Base-by-base conservation (phyloP, 2,797 vertebrate species). In the Helarctos malayanus region DNA sequence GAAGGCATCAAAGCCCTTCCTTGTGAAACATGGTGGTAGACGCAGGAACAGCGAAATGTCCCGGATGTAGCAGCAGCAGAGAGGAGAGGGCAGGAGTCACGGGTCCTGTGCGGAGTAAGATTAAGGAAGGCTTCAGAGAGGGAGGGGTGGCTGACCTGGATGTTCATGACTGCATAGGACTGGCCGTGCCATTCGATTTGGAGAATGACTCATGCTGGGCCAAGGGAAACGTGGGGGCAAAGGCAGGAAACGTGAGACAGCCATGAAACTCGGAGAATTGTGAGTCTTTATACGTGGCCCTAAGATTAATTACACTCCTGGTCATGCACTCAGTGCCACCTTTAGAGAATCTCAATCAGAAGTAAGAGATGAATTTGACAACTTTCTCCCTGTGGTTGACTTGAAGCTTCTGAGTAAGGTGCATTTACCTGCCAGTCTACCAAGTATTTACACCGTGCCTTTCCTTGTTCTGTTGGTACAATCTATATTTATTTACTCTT, bases 401-500 rank as follows among this genome's bases (percentile, higher is more conserved):
- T n/a, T 81, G 35, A 61, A 61, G 59, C 35, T 89, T 85, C 79
- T n/a, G 32, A 65, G 63, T n/a, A 16, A n/a, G 15, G 69, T 38
- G n/a, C 47, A 13, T 61, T 56, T 84, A 89, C 68, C 91, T 73
- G 88, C 47, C 47, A 56, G 3, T 5, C 68, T 45, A 4, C 49
- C 35, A 75, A n/a, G 14, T 68, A 12, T 63, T 63, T 25, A 32
- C 2, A 18, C 49, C 32, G 11, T 65, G 45, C 75, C 45, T 79
- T 93, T 93, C 86, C 5, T 57, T 83, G 32, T 91, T 86, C 47
- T 0, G 49, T 78, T 76, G 76, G 63, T 57, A 52, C 52, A 69
- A 0, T 57, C 81, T 59, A 35, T n/a, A 49, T 59, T 59, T 96
- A 79, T 76, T 96, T 94, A 57, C 56, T 93, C 57, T 81, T 94